Evolutionary conservation across 35 echinoderm and acorn worm species (phyloP), one percentile per base, ranked within the genome.

Genomic region (Acanthaster planci): DNA sequence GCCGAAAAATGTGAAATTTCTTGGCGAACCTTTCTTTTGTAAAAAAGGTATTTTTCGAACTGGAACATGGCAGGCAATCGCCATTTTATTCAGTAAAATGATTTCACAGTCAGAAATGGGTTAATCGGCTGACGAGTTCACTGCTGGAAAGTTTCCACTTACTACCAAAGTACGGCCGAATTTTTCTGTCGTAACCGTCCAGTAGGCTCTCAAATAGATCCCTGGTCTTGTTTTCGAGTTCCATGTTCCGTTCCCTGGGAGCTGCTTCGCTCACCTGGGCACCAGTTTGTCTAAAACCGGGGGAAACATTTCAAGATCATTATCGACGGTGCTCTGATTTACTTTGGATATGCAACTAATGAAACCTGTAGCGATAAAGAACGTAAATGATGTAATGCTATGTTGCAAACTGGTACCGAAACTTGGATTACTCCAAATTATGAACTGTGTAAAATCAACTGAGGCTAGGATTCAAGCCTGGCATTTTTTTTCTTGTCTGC

Each of bases 81-180:
- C 22, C 22, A 57, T n/a, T 14, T 14, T 14, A 57, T 57, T 14
- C 12, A 14, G 55, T 57, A 57, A 12, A 22, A 22, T 57, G 22
- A 14, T 57, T n/a, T n/a, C 55, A 57, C 22, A 57, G 12, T n/a
- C 12, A 57, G 12, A 57, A 57, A 12, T n/a, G 22, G 12, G 22
- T 57, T 77, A 15, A n/a, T 47, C 42, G 12, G 42, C 42, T 19
- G 8, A 67, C 23, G 59, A 82, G 31, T 37, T 19, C 39, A 55
- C 37, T 37, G 12, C 1, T 2, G 18, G 17, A 51, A 23, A 58
- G 7, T n/a, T 14, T 59, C 21, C 35, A 58, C 81, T 83, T 83
- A 83, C 81, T 83, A 27, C 51, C 81, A 58, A 83, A 83, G 38
- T 37, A 83, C 2, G 81, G 81, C 38, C 81, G 81, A 16, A 83